Conservation (phyloP, 92 coral and sea anemone species). For the Palythoa caribaeorum region DNA sequence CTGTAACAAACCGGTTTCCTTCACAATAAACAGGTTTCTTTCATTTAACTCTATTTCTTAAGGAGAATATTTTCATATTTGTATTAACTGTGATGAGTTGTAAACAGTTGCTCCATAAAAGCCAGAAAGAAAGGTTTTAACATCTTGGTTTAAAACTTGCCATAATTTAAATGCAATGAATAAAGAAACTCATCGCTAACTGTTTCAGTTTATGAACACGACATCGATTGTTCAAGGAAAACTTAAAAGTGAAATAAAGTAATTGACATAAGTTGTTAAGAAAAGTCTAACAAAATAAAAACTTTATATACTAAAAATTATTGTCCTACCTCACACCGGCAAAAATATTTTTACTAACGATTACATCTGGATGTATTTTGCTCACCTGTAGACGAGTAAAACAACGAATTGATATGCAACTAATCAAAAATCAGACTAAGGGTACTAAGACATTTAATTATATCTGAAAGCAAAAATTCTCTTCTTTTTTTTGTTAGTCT, state of each 20-base stretch:
- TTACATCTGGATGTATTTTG: not conserved
- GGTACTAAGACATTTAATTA: conserved; percentile 5
- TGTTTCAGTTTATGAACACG: not conserved
- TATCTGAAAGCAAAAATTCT: not conserved
- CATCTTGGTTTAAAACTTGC: not conserved
- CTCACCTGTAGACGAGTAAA: not conserved
- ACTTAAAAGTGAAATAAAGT: not conserved
- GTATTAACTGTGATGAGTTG: not conserved
- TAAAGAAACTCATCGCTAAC: not conserved
- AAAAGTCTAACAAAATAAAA: too few relatives aligned
- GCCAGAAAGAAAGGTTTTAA: not conserved
- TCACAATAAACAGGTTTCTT: not conserved
- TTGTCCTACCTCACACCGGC: not conserved
- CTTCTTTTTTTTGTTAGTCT: not conserved
- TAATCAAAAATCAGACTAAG: not conserved
- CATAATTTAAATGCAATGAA: not conserved
- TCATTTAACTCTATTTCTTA: not conserved
- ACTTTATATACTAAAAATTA: not conserved
- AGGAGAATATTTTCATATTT: not conserved
- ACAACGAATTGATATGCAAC: not conserved
- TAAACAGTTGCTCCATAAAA: not conserved
- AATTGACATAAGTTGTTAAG: not conserved
- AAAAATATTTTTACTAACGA: not conserved
- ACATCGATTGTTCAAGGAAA: not conserved
- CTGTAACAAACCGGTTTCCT: not conserved